Evolutionary conservation across 2,113 vertebrate genomes (phyloP).

Genomic region (Paradisaea rubra): DNA sequence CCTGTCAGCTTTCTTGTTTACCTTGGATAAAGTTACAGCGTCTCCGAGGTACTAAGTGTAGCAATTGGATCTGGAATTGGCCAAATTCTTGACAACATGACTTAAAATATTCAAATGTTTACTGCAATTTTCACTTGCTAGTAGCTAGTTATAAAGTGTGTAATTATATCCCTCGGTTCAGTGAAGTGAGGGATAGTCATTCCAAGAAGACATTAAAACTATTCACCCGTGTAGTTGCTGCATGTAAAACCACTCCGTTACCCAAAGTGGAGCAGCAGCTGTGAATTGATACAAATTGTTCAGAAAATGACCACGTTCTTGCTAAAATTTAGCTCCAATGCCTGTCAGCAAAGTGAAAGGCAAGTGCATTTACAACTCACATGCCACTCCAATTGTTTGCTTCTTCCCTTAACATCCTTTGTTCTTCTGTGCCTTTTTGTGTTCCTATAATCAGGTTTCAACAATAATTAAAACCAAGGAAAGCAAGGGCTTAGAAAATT

Average conservation of each 20-base stretch:
- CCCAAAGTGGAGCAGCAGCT: neutral
- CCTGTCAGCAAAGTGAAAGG: neutral
- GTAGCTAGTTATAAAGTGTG: neutral
- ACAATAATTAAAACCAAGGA: neutral
- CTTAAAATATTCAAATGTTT: slow-evolving; percentile 1
- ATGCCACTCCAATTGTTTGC: accelerated
- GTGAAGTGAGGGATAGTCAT: neutral
- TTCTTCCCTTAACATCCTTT: neutral
- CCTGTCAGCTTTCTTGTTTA: neutral
- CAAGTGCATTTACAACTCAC: neutral
- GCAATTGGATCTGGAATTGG: neutral
- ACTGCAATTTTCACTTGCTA: neutral
- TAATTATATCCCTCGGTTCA: neutral
- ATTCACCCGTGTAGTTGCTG: neutral
- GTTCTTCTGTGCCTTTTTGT: neutral
- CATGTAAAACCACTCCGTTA: accelerated
- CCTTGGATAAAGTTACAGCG: neutral
- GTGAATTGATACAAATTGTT: neutral
- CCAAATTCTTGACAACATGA: neutral
- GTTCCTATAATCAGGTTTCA: neutral
- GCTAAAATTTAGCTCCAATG: neutral
- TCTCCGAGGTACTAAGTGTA: neutral
- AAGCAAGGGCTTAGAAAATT: neutral
- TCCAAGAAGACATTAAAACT: neutral
- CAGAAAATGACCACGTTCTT: neutral